A percentile compares a stretch with the other conserved stretches of the same genome.
phyloP scores from a whole-genome alignment of 1,140 invertebrate species.

The Scylla paramamosain region DNA sequence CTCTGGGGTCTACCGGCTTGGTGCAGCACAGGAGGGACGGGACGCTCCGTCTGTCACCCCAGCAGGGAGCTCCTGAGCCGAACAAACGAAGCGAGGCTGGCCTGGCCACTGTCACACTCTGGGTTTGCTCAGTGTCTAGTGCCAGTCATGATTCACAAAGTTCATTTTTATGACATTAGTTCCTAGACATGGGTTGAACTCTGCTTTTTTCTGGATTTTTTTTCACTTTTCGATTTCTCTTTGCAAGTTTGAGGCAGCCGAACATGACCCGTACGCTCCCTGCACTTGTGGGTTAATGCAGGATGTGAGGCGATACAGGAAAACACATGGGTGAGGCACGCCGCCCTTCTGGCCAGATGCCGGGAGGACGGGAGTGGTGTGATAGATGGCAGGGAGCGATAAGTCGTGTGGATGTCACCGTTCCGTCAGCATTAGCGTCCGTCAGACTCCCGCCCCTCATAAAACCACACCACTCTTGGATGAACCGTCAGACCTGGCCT shows the following conservation, averaged over 20 bases:
- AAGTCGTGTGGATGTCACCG: conserved; percentile 74
- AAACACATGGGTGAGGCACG: neutral
- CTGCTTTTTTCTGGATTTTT: conserved; percentile 23
- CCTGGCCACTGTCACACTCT: conserved; percentile 50
- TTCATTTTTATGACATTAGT: conserved; percentile 71
- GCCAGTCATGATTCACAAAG: conserved; percentile 70
- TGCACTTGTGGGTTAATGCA: neutral
- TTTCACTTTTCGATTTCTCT: neutral
- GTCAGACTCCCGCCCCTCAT: conserved; percentile 63
- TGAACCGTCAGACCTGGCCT: conserved; percentile 58
- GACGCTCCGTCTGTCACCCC: neutral
- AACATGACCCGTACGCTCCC: conserved; percentile 17
- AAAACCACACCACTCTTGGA: conserved; percentile 50
- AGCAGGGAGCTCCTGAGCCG: conserved; percentile 1
- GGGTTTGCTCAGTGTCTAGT: conserved; percentile 58
- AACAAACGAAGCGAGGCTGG: conserved; percentile 41
- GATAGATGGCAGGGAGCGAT: conserved; percentile 58
- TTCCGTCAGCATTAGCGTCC: conserved; percentile 76
- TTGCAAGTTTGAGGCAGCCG: neutral
- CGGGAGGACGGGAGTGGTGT: conserved; percentile 48
- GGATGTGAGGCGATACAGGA: neutral
- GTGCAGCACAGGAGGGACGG: neutral
- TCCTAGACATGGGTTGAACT: conserved; percentile 60
- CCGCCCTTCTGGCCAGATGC: conserved; percentile 31
- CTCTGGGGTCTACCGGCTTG: conserved; percentile 28